phyloP scores from a whole-genome alignment of 2,797 vertebrate species.

The Phrynocephalus vlangalii region DNA sequence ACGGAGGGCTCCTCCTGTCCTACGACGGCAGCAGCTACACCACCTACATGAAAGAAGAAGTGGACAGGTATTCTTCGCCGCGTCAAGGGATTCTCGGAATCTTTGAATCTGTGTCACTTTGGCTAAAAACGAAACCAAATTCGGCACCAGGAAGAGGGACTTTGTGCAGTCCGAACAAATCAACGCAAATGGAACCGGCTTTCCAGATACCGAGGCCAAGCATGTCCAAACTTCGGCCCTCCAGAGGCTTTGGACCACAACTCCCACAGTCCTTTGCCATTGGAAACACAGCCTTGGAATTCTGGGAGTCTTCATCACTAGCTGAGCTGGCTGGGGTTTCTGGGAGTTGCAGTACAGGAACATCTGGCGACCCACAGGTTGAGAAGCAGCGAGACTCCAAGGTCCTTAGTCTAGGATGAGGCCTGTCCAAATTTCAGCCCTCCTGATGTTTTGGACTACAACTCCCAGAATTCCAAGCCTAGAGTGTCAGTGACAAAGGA shows the following conservation, averaged over 20 bases:
- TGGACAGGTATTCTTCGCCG: conserved; percentile 85
- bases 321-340: no score
- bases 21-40: conserved; percentile 99
- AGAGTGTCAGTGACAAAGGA: no score
- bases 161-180: not conserved
- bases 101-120: not conserved
- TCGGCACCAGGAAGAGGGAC: not conserved
- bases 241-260: not conserved
- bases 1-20: conserved; percentile 93
- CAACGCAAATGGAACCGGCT: not conserved
- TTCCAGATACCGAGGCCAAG: not conserved
- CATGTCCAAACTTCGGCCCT: no score
- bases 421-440: no score
- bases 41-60: conserved; percentile 99
- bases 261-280: not conserved
- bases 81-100: not conserved
- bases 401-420: no score
- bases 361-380: no score
- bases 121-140: not conserved
- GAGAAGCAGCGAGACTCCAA: no score
- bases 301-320: no score
- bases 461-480: no score
- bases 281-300: not conserved
- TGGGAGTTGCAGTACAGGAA: no score
- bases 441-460: no score